Conservation (phyloP, 2,113 vertebrate genomes). For the Felis catus region DNA sequence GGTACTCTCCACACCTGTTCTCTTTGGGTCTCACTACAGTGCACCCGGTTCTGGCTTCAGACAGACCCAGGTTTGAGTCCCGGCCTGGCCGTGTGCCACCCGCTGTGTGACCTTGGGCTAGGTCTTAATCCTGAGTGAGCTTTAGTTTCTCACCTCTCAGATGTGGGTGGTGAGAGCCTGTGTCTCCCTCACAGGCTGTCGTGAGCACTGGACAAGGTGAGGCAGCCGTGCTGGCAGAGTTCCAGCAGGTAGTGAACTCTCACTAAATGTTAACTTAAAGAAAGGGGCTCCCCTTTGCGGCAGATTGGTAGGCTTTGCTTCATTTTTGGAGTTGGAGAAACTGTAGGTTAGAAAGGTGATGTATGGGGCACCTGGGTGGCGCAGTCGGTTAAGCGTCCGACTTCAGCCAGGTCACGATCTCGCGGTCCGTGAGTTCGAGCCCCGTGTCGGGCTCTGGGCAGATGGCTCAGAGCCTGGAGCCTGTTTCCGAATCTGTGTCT, state of each 20-base stretch:
- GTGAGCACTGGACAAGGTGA: neutral
- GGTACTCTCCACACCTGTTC: neutral
- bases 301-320: neutral
- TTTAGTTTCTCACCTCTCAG: neutral
- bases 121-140: neutral
- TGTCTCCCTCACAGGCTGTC: neutral
- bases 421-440: neutral
- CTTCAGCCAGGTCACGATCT: neutral
- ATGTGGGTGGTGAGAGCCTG: neutral
- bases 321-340: neutral
- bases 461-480: too few species aligned
- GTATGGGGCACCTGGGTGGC: neutral
- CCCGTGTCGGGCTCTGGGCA: too few species aligned
- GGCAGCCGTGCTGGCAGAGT: rapidly evolving
- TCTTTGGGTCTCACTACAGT: rapidly evolving
- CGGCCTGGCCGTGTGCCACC: neutral
- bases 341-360: neutral
- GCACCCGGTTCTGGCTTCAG: neutral
- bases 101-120: neutral
- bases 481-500: neutral
- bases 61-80: too few species aligned
- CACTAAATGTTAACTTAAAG: neutral
- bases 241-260: rapidly evolving
- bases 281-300: neutral
- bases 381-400: neutral